A percentile compares a stretch with the other conserved stretches of the same genome.
phyloP scores from a whole-genome alignment of 2,113 vertebrate genomes.

The Ochotona princeps region DNA sequence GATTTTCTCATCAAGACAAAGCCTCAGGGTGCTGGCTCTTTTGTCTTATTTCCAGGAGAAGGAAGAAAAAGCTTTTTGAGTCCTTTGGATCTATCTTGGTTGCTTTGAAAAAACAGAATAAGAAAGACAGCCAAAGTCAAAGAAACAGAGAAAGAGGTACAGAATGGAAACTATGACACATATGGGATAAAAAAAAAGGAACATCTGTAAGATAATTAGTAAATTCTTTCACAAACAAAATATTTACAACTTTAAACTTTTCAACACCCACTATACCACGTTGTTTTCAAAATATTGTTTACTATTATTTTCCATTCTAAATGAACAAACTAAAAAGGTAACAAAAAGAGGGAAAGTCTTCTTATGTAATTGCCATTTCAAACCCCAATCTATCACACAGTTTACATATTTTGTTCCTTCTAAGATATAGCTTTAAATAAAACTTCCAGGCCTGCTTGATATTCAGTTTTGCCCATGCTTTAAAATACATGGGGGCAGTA shows the following conservation, averaged over 20 bases:
- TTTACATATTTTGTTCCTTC: not conserved
- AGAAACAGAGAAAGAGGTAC: not conserved
- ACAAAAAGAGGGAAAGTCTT: not conserved
- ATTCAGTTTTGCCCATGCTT: not conserved
- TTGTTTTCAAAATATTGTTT: constrained; percentile 42
- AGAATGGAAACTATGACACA: constrained; percentile 20
- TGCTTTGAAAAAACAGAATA: constrained; percentile 1
- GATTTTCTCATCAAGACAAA: not conserved
- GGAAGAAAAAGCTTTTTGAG: not conserved
- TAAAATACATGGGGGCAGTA: not conserved
- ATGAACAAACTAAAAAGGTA: constrained; percentile 41
- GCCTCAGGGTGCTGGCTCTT: not conserved
- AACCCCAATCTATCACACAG: constrained; percentile 11
- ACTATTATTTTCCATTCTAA: constrained; percentile 57
- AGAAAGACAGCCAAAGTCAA: not conserved
- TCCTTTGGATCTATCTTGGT: constrained; percentile 49
- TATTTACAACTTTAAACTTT: constrained; percentile 51
- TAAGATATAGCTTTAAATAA: not conserved
- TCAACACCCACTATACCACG: constrained; percentile 17
- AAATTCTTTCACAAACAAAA: constrained; percentile 67
- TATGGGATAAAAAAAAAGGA: constrained; percentile 41
- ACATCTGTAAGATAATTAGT: constrained; percentile 56
- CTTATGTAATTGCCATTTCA: constrained; percentile 1
- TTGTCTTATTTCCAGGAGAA: not conserved
- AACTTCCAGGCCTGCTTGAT: not conserved